Percentiles rank a stretch among this genome's conserved stretches.
These are phyloP conservation scores for Motacilla tschutschensis DNA, from an alignment of 2,113 vertebrate species.

Conservation along the genomic window DNA sequence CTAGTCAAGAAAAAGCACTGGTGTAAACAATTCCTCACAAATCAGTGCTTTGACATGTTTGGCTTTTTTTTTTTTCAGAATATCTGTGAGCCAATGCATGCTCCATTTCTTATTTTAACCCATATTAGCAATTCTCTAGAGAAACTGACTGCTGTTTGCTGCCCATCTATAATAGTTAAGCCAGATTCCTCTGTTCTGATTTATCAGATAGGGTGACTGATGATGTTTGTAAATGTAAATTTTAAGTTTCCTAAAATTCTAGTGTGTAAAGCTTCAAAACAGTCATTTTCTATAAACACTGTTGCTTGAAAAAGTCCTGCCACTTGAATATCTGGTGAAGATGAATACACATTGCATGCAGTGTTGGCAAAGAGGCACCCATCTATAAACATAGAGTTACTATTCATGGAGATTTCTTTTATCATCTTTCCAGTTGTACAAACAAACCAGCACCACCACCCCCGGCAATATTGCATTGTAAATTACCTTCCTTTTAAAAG, in stretches of 20 bases:
- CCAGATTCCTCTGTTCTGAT: conserved; percentile 47
- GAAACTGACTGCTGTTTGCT: conserved; percentile 2
- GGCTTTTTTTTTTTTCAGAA: neutral
- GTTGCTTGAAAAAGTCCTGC: conserved; percentile 49
- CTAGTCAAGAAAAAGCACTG: neutral
- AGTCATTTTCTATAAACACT: conserved; percentile 51
- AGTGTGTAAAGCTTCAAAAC: conserved; percentile 48
- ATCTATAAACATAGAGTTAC: conserved; percentile 49
- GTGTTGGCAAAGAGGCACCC: conserved; percentile 50
- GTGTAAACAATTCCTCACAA: conserved; percentile 5
- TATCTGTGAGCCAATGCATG: neutral
- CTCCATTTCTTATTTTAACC: conserved; percentile 33
- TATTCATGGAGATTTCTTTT: conserved; percentile 57
- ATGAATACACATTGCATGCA: conserved; percentile 19
- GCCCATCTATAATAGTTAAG: conserved; percentile 27
- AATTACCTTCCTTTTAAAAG: conserved; percentile 59
- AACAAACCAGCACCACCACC: conserved; percentile 29
- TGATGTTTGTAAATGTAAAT: conserved; percentile 52
- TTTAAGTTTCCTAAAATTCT: conserved; percentile 49
- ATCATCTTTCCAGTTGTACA: conserved; percentile 56
- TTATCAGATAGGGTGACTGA: conserved; percentile 56
- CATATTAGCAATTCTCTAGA: conserved; percentile 20
- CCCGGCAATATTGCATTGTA: conserved; percentile 54
- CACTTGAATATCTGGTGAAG: conserved; percentile 46
- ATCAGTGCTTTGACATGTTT: conserved; percentile 11